Conservation (phyloP, 30 jellyfish, hydroid and myxozoan genomes). For the Pelagia noctiluca region DNA sequence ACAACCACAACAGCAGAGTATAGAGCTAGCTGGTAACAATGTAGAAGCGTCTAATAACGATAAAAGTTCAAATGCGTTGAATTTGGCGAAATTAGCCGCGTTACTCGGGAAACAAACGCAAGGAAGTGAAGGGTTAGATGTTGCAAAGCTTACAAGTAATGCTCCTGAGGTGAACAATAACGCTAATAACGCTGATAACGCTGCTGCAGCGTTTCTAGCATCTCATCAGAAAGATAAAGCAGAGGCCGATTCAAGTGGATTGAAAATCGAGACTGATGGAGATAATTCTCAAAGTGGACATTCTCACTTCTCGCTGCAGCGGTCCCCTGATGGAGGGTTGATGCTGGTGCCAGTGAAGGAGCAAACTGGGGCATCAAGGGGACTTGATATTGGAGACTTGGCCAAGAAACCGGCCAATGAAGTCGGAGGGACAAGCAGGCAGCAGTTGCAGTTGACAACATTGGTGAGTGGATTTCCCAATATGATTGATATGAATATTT, state of each 20-base stretch:
- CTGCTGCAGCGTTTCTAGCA: conserved; percentile 9
- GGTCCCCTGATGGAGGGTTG: conserved; percentile 85
- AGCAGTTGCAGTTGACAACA: conserved; percentile 89
- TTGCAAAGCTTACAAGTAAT: not conserved
- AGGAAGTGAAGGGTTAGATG: not conserved
- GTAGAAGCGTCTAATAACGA: conserved; percentile 15
- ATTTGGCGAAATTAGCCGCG: conserved; percentile 16
- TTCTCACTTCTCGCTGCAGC: conserved; percentile 77
- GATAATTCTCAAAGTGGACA: conserved; percentile 61
- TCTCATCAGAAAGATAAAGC: conserved; percentile 17
- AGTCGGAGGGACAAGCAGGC: conserved; percentile 87
- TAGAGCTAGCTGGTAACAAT: conserved; percentile 5
- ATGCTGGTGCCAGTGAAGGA: conserved; percentile 90
- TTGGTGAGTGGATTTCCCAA: conserved; percentile 82
- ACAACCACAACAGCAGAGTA: conserved; percentile 36
- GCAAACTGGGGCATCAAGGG: conserved; percentile 80
- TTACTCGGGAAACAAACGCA: conserved; percentile 29
- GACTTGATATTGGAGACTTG: conserved; percentile 60
- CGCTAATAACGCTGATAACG: not conserved
- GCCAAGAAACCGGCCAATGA: conserved; percentile 70
- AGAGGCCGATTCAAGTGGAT: conserved; percentile 54
- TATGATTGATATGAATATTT: too few relatives aligned
- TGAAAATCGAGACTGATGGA: conserved; percentile 88
- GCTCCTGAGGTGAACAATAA: not conserved
- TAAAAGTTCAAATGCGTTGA: not conserved